phyloP scores from a whole-genome alignment of 64 coral and sea anemone species.

The Montipora capricornis region DNA sequence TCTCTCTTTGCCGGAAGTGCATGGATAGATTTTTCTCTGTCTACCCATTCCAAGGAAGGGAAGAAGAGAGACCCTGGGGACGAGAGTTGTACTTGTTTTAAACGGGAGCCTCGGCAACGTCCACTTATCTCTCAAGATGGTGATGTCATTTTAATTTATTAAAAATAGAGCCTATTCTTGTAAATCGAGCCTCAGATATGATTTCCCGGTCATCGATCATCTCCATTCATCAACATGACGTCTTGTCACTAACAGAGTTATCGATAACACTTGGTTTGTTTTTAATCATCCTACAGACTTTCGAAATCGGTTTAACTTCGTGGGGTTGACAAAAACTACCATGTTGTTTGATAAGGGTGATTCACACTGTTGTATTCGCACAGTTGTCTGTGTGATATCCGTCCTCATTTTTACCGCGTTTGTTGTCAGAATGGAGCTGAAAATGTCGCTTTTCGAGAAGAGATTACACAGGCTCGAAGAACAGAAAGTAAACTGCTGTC shows the following conservation, averaged over 20 bases:
- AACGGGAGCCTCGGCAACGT: too few species aligned
- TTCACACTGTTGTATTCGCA: not conserved
- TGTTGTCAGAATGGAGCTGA: conserved; percentile 53
- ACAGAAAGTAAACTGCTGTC: conserved; percentile 12
- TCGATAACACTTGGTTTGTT: not conserved
- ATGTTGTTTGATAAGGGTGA: not conserved
- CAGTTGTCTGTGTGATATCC: not conserved
- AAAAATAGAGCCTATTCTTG: not conserved
- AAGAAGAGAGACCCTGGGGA: too few species aligned
- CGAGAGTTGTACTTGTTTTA: too few species aligned
- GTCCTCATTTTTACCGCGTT: not conserved
- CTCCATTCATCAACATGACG: not conserved
- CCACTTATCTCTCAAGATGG: too few species aligned
- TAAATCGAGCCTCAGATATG: not conserved
- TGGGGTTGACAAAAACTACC: not conserved
- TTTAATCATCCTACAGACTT: not conserved
- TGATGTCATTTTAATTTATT: too few species aligned
- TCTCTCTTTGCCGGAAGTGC: too few species aligned
- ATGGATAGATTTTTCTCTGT: too few species aligned
- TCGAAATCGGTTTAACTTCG: not conserved
- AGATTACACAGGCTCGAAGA: conserved; percentile 23
- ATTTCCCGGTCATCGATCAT: not conserved
- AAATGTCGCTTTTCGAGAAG: conserved; percentile 6
- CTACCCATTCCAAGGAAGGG: too few species aligned
- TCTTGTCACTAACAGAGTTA: not conserved